phyloP scores from a whole-genome alignment of 2,888 invertebrate species.

The Erebia aethiops region DNA sequence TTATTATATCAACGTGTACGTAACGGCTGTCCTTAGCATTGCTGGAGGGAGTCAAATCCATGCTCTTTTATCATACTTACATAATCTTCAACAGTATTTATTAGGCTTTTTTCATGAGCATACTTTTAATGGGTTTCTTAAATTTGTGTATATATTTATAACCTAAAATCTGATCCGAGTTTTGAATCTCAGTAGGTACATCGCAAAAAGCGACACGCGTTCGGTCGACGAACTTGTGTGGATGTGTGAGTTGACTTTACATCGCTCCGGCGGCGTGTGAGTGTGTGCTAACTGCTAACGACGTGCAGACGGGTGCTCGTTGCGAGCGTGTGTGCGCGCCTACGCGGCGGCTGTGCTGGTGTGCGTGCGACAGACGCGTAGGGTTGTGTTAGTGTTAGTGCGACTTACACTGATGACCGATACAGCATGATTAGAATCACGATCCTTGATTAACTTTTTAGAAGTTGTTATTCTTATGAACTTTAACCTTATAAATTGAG shows the following conservation, averaged over 20 bases:
- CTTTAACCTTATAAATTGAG: background rate
- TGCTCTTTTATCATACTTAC: no score
- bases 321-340: constrained; percentile 13
- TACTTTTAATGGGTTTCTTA: no score
- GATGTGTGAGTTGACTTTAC: constrained; percentile 36
- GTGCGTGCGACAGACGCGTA: constrained; percentile 35
- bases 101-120: no score
- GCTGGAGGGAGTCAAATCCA: no score
- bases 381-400: constrained; percentile 26
- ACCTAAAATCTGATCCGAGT: constrained; percentile 37
- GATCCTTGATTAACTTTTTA: background rate
- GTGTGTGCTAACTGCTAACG: constrained; percentile 14
- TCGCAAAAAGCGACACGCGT: constrained; percentile 55
- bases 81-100: no score
- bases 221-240: constrained; percentile 58
- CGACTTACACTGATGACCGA: constrained; percentile 23
- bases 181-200: constrained; percentile 51
- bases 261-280: constrained; percentile 25
- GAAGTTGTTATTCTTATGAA: background rate
- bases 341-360: background rate
- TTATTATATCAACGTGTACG: no score
- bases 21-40: no score
- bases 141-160: constrained; percentile 9
- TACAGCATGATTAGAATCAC: constrained; percentile 23
- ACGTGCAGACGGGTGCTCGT: background rate